Conservation (phyloP, 2,888 invertebrate genomes). For the Halictus ligatus region DNA sequence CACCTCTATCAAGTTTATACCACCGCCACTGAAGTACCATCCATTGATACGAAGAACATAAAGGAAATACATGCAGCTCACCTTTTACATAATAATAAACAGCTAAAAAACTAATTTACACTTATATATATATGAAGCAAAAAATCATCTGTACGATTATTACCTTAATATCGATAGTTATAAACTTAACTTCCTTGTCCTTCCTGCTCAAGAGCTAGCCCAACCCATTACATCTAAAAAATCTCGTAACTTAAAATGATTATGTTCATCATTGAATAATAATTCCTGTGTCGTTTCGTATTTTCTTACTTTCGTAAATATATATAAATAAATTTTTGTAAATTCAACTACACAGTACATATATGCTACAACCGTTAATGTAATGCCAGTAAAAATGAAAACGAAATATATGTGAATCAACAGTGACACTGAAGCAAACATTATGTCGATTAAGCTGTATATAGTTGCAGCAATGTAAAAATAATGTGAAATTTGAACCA, state of each 20-base stretch:
- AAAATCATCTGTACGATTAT: slow-evolving; percentile 83
- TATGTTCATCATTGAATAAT: slow-evolving; percentile 80
- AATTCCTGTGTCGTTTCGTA: slow-evolving; percentile 83
- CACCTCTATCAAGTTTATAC: slow-evolving; percentile 76
- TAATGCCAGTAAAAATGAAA: slow-evolving; percentile 74
- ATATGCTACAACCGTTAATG: slow-evolving; percentile 77
- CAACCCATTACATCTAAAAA: slow-evolving; percentile 55
- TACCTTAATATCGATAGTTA: slow-evolving; percentile 83
- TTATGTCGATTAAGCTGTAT: slow-evolving; percentile 64
- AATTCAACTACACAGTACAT: slow-evolving; percentile 71
- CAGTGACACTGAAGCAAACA: slow-evolving; percentile 70
- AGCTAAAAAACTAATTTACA: slow-evolving; percentile 82
- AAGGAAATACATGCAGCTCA: slow-evolving; percentile 80
- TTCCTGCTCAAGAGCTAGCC: slow-evolving; percentile 68
- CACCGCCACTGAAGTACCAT: slow-evolving; percentile 77
- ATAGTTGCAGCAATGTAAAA: slow-evolving; percentile 72
- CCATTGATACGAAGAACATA: slow-evolving; percentile 74
- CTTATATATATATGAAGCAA: slow-evolving; percentile 79
- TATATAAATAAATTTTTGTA: slow-evolving; percentile 80
- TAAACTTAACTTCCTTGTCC: slow-evolving; percentile 78
- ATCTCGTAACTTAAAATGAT: slow-evolving; percentile 80
- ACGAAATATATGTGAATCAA: slow-evolving; percentile 76
- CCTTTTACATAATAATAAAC: slow-evolving; percentile 80
- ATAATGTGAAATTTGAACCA: slow-evolving; percentile 78
- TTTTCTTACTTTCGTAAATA: slow-evolving; percentile 84